These are phyloP conservation scores for Scatophagus argus DNA, from an alignment of 2,113 vertebrate species.

Conservation along the genomic window DNA sequence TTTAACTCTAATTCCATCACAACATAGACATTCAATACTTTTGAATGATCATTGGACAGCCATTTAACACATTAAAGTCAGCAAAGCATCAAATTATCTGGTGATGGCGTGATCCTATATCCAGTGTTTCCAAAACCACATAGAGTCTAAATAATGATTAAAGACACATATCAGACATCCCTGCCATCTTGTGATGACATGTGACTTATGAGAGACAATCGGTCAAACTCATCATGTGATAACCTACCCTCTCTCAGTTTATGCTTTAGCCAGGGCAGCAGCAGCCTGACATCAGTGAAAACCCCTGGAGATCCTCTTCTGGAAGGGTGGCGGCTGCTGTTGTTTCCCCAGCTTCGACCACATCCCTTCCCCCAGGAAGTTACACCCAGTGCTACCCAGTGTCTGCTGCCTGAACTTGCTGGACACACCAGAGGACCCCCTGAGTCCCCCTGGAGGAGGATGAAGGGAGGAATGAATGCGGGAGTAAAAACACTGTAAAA, in stretches of 20 bases:
- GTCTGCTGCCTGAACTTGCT: slow-evolving; percentile 75
- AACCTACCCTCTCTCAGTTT: slow-evolving; percentile 68
- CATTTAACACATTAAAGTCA: not conserved
- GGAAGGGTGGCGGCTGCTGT: slow-evolving; percentile 66
- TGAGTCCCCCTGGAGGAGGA: slow-evolving; percentile 87
- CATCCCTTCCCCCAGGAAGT: slow-evolving; percentile 93
- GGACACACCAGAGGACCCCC: slow-evolving; percentile 88
- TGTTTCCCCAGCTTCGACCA: slow-evolving; percentile 87
- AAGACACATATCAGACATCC: not conserved
- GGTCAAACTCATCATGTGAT: not conserved
- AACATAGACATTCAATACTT: not conserved
- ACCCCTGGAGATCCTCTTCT: slow-evolving; percentile 88
- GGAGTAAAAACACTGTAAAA: not conserved
- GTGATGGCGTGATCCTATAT: too few relatives aligned
- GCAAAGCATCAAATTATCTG: not conserved
- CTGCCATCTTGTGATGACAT: not conserved
- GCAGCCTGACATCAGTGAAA: slow-evolving; percentile 86
- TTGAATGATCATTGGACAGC: not conserved
- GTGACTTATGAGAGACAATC: not conserved
- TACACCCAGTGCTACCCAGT: slow-evolving; percentile 87
- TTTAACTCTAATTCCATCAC: not conserved
- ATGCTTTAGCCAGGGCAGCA: slow-evolving; percentile 87
- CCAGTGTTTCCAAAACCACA: not conserved
- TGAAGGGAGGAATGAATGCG: not conserved
- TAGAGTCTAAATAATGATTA: not conserved